Evolutionary conservation across 2,888 invertebrate species (phyloP).

Genomic region (Phragmatobia fuliginosa): DNA sequence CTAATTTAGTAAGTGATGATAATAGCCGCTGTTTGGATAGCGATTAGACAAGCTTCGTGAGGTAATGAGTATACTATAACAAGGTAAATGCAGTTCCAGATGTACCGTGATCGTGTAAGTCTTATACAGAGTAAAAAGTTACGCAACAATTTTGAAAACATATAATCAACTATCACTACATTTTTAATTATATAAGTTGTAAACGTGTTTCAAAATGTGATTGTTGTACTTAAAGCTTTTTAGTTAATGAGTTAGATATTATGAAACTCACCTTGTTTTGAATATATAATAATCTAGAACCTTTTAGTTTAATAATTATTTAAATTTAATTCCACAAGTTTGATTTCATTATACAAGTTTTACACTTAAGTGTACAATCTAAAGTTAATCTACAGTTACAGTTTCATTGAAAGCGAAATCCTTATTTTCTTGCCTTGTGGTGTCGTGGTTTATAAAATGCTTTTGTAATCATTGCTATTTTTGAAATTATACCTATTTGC

Average conservation of each 20-base stretch:
- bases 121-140: background rate
- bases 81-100: background rate
- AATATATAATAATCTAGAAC: too few species aligned
- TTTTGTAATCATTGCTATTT: too few species aligned
- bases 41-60: slow-evolving; percentile 4
- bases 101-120: background rate
- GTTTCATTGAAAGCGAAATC: too few species aligned
- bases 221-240: background rate
- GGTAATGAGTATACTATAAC: background rate
- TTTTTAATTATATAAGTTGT: background rate
- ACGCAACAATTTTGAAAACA: background rate
- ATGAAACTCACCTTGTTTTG: background rate
- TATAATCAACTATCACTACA: background rate
- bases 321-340: too few species aligned
- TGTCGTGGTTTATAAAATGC: too few species aligned
- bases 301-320: too few species aligned
- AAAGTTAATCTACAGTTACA: too few species aligned
- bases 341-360: too few species aligned
- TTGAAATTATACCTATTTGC: too few species aligned
- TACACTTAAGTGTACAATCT: too few species aligned
- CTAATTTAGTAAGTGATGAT: slow-evolving; percentile 7
- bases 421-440: too few species aligned
- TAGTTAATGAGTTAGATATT: background rate
- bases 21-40: slow-evolving; percentile 4
- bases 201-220: background rate